Evolutionary conservation across 1,140 invertebrate species (phyloP).

Genomic region (Adelges cooleyi): DNA sequence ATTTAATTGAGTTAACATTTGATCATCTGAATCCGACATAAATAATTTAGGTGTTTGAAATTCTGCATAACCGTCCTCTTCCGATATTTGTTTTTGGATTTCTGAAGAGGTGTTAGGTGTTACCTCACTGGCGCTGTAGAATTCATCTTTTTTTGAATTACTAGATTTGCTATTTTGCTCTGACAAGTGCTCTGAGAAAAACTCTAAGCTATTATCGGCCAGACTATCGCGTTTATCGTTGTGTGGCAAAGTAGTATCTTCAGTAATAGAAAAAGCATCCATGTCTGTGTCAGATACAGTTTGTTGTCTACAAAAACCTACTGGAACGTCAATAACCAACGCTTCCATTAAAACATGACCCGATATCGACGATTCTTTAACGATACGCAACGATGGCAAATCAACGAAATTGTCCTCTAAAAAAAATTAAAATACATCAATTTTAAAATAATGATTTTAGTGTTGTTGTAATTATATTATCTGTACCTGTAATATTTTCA

Average conservation of each 20-base stretch:
- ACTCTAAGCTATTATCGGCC: conserved; percentile 5
- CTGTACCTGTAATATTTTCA: conserved; percentile 63
- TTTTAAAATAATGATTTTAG: background rate
- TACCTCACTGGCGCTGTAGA: background rate
- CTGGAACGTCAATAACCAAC: conserved; percentile 73
- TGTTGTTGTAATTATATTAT: background rate
- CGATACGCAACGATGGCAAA: conserved; percentile 73
- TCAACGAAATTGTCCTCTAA: conserved; percentile 71
- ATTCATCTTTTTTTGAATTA: background rate
- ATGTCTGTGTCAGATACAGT: conserved; percentile 64
- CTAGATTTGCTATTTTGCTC: too few relatives aligned
- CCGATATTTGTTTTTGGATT: background rate
- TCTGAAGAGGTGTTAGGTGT: background rate
- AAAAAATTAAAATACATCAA: conserved; percentile 30
- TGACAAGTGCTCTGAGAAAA: conserved; percentile 7
- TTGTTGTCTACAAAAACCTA: conserved; percentile 34
- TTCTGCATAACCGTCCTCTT: background rate
- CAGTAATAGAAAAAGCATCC: conserved; percentile 55
- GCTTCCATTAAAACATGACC: conserved; percentile 81
- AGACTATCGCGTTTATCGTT: background rate
- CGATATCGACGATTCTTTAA: conserved; percentile 75
- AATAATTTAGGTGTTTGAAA: background rate
- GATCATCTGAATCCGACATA: background rate
- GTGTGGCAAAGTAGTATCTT: conserved; percentile 1
- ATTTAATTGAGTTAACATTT: background rate